A percentile compares a stretch with the other conserved stretches of the same genome.
These are phyloP conservation scores for Rallus limicola DNA, from an alignment of 2,113 vertebrate genomes.

Conservation along the genomic window DNA sequence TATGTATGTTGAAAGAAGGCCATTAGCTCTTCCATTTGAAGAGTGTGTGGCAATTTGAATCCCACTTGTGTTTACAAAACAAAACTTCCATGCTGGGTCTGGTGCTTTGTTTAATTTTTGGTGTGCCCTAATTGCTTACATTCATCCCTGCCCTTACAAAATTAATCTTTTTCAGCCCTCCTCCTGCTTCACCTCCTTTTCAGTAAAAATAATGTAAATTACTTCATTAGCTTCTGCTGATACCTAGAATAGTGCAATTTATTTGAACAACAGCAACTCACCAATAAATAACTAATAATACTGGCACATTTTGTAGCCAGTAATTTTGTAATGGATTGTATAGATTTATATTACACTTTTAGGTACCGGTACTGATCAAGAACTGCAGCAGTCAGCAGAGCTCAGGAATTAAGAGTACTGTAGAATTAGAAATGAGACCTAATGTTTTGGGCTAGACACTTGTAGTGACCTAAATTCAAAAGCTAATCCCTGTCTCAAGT, in stretches of 20 bases:
- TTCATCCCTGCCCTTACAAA: neutral
- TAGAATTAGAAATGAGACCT: neutral
- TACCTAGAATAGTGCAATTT: neutral
- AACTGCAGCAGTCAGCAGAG: neutral
- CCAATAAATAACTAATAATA: neutral
- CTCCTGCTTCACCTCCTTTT: neutral
- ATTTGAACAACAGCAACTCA: neutral
- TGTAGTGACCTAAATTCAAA: conserved; percentile 37
- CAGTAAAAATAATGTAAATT: neutral
- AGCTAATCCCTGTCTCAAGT: conserved; percentile 31
- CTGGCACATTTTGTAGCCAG: neutral
- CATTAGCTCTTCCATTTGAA: neutral
- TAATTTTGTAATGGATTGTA: neutral
- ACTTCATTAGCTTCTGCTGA: neutral
- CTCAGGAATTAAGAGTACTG: neutral
- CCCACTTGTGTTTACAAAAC: neutral
- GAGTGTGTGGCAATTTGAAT: neutral
- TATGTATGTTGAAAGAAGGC: neutral
- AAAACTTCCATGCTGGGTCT: neutral
- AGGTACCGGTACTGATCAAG: neutral
- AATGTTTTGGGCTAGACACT: neutral
- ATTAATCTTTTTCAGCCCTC: neutral
- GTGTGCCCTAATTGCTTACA: neutral
- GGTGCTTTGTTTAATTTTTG: neutral
- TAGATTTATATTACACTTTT: neutral